Evolutionary conservation across 2,113 vertebrate genomes (phyloP), one percentile per base, ranked within the genome.

Genomic region (Pungitius pungitius): DNA sequence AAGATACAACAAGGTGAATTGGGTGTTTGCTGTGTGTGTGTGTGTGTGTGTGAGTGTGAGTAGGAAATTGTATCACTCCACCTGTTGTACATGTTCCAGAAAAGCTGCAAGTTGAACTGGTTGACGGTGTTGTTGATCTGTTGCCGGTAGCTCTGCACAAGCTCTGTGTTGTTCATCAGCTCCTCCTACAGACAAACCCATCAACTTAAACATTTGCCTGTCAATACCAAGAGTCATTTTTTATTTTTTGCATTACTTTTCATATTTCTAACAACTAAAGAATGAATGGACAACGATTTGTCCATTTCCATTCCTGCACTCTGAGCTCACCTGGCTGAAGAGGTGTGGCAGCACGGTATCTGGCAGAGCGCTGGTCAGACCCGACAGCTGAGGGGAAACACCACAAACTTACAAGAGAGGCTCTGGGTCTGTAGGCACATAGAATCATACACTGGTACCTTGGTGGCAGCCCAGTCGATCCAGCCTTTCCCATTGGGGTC

Each of bases 41-140:
- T 49, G 24, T 40, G 27, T 26, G 17, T 66, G 27, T 55, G 22
- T 30, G n/a, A n/a, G 13, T 62, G 27, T 55, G 20, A 24, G 14
- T 8, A 49, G 27, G 15, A 42, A 13, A 27, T 42, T 45, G 43
- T 24, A n/a, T 66, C 11, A 69, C 57, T 75, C 8, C 82, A 99
- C 98, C 98, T 94, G 87, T 98, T 98, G 93, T 99, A 99, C 96
- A 98, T 96, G 92, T 97, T 98, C 96, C 97, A 98, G 94, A 99
- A 99, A 62, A 99, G 98, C 91, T 99, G 97, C 89, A 99, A 94
- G 89, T 99, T 99, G 92, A 94, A 96, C 92, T 97, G 97, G 93
- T 99, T 99, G 88, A 99, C 80, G 56, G 92, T 94, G 2, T 94
- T 97, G 81, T 92, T 91, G 0, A 99, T 99, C 93, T 99, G 97